Conservation (phyloP, 2,888 invertebrate species). For the Lysandra bellargus region DNA sequence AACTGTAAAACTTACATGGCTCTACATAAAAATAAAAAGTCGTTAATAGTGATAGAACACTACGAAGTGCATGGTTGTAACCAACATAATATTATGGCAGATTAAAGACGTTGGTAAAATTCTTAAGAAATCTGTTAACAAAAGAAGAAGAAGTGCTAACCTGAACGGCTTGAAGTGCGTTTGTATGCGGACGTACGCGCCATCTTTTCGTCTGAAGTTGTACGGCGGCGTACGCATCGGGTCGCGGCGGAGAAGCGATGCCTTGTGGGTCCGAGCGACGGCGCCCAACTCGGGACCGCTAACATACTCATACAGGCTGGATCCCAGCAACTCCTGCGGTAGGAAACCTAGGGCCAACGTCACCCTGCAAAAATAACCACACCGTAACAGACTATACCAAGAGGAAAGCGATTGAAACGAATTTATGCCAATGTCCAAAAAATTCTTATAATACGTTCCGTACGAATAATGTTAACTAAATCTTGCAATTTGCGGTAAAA, state of each 20-base stretch:
- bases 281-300: constrained; percentile 89
- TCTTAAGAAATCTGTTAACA: neutral
- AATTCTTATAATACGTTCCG: neutral
- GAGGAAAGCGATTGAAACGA: neutral
- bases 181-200: constrained; percentile 85
- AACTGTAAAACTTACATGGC: no score
- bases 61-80: no score
- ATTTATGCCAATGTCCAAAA: neutral
- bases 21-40: no score
- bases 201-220: constrained; percentile 89
- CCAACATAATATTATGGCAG: neutral
- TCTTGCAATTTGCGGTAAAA: neutral
- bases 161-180: constrained; percentile 94
- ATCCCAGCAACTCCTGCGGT: constrained; percentile 95
- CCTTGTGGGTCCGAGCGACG: constrained; percentile 91
- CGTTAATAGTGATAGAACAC: no score
- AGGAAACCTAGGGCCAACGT: constrained; percentile 93
- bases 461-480: neutral
- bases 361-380: constrained; percentile 80
- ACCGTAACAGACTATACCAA: neutral
- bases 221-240: constrained; percentile 86
- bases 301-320: constrained; percentile 96
- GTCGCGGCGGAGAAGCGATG: constrained; percentile 84
- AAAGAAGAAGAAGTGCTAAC: constrained; percentile 44
- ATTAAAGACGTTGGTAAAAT: neutral